A percentile compares a stretch with the other conserved stretches of the same genome.
These are phyloP conservation scores for Actinostola sp. DNA, from an alignment of 92 coral and sea anemone genomes.

Conservation along the genomic window DNA sequence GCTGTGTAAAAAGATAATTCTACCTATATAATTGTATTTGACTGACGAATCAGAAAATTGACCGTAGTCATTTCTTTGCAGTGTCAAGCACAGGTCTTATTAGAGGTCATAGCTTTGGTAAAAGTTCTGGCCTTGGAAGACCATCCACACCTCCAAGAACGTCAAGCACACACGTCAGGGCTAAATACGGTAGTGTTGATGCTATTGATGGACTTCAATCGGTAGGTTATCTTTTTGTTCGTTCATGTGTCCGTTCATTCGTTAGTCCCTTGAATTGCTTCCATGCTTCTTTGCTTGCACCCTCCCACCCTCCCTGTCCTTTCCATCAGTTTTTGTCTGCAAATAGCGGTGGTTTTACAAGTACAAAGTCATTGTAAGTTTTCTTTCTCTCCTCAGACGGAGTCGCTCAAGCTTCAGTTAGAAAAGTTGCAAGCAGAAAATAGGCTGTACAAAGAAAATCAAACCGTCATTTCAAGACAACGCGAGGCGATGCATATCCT, in stretches of 20 bases:
- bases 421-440: slow-evolving; percentile 73
- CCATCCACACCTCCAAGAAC: slow-evolving; percentile 60
- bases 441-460: slow-evolving; percentile 57
- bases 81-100: slow-evolving; percentile 35
- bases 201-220: slow-evolving; percentile 33
- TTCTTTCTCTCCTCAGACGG: slow-evolving; percentile 27
- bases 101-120: slow-evolving; percentile 74
- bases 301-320: not conserved
- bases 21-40: too few relatives aligned
- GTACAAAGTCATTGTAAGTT: too few relatives aligned
- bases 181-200: slow-evolving; percentile 28
- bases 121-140: slow-evolving; percentile 33
- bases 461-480: slow-evolving; percentile 44
- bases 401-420: slow-evolving; percentile 55
- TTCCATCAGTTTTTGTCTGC: not conserved
- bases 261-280: not conserved
- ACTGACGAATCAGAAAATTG: too few relatives aligned
- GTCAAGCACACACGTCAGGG: slow-evolving; percentile 44
- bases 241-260: not conserved
- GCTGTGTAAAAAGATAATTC: too few relatives aligned
- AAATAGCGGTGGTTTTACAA: not conserved
- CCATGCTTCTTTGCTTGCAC: not conserved
- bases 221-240: slow-evolving; percentile 27
- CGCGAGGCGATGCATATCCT: slow-evolving; percentile 70
- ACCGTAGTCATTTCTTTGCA: slow-evolving; percentile 12